Evolutionary conservation across 2,888 invertebrate genomes (phyloP).

Genomic region (Macroteleia sp.): DNA sequence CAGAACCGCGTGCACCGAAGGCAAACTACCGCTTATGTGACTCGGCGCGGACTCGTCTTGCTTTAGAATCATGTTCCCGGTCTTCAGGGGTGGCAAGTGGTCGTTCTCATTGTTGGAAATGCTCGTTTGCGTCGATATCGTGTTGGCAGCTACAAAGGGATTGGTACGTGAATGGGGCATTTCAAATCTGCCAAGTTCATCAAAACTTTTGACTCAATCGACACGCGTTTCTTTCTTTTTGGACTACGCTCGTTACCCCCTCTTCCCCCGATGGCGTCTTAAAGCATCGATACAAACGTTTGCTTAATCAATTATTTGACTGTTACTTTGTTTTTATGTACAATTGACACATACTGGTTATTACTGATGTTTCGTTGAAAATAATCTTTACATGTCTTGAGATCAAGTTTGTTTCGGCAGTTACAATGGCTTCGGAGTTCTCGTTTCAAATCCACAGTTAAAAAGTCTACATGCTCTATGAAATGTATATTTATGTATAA

Average conservation of each 20-base stretch:
- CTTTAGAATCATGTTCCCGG: constrained; percentile 80
- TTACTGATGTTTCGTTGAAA: constrained; percentile 8
- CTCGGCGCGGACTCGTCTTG: constrained; percentile 84
- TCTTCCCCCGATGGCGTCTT: no score
- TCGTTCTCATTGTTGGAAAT: constrained; percentile 84
- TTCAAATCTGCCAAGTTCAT: constrained; percentile 71
- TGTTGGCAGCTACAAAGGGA: constrained; percentile 80
- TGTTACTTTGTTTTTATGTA: constrained; percentile 9
- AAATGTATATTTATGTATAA: constrained; percentile 38
- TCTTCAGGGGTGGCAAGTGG: constrained; percentile 84
- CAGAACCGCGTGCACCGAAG: constrained; percentile 59
- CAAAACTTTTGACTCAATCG: no score
- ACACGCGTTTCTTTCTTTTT: not conserved
- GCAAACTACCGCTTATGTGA: constrained; percentile 59
- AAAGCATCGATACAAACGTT: not conserved
- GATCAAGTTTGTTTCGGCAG: constrained; percentile 46
- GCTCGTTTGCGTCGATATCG: constrained; percentile 76
- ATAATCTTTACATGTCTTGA: constrained; percentile 45
- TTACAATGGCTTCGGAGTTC: constrained; percentile 25
- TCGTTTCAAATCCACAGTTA: constrained; percentile 22
- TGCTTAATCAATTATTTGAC: constrained; percentile 4
- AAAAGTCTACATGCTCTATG: constrained; percentile 35
- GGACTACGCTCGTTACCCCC: no score
- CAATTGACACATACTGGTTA: constrained; percentile 16
- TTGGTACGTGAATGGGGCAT: constrained; percentile 85